Evolutionary conservation across 2,113 vertebrate genomes (phyloP).

Genomic region (Nesospiza acunhae): DNA sequence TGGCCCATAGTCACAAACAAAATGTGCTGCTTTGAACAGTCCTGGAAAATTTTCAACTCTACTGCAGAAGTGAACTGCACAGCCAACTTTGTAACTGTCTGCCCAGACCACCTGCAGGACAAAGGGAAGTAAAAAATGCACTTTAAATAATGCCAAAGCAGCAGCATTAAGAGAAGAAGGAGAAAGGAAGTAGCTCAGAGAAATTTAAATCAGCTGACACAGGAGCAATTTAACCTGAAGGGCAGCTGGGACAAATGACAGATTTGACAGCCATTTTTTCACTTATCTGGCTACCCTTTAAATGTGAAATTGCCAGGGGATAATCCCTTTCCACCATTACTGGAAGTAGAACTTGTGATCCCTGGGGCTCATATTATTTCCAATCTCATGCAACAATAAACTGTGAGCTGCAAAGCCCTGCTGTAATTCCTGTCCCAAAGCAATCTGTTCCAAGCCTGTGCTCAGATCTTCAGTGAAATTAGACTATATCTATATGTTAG

Average conservation of each 20-base stretch:
- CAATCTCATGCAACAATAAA: neutral
- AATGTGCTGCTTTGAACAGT: constrained; percentile 51
- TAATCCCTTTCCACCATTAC: neutral
- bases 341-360: neutral
- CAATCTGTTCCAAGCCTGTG: neutral
- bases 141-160: neutral
- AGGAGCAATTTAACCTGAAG: neutral
- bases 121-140: neutral
- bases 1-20: constrained; percentile 76
- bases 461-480: neutral
- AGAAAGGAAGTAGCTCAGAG: neutral
- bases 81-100: constrained; percentile 77
- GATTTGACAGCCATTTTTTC: neutral
- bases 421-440: neutral
- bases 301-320: neutral
- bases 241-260: neutral
- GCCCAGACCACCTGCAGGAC: constrained; percentile 73
- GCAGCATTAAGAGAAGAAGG: neutral
- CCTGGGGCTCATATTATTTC: neutral
- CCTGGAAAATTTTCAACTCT: neutral
- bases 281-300: neutral
- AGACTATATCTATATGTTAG: neutral
- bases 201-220: neutral
- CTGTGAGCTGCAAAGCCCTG: neutral
- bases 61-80: constrained; percentile 66